Evolutionary conservation across 2,797 vertebrate genomes (phyloP), one percentile per base, ranked within the genome.

Genomic region (Rhinatrema bivittatum): DNA sequence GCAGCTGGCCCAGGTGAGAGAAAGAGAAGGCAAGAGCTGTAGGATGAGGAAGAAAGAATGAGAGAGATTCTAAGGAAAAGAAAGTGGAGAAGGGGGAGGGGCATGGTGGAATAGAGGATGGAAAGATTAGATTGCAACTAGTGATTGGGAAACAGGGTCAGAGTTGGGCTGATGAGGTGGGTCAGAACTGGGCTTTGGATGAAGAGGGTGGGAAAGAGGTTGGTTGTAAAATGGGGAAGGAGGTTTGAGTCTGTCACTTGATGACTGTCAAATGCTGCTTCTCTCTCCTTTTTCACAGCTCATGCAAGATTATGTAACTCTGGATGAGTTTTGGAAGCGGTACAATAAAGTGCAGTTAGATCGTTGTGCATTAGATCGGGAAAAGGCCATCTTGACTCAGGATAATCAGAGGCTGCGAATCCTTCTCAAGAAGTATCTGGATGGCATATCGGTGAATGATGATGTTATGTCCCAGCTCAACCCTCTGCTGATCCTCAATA

Each of bases 341-440:
- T 87, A 85, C 67, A 90, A 86, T 60, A 89, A 89, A 53, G 88
- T 57, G 3, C 79, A 74, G 36, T 69, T 91, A 60, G 87, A 92
- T 36, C 68, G 72, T 17, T 64, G 73, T 39, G 83, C 69, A 1
- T 66, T 91, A 45, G 62, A 70, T 29, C 58, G 7, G 19, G 68
- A 77, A 9, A 69, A 32, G 19, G n/a, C 1, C 1, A 54, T 53
- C 9, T 57, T 88, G 49, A 16, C 39, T 3, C 60, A 33, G 7
- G 75, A 77, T 60, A 88, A 87, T 22, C 29, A 23, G 36, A 62
- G 51, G 5, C 69, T 91, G 29, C 61, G 64, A 14, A 28, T 53
- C 19, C 59, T 83, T 46, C 78, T 90, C 21, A 65, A 65, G 37
- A 73, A 76, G 54, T 89, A 88, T 55, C 61, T 92, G 60, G 72